Evolutionary conservation across 2,888 invertebrate species (phyloP).

Genomic region (Drosophila histrio): DNA sequence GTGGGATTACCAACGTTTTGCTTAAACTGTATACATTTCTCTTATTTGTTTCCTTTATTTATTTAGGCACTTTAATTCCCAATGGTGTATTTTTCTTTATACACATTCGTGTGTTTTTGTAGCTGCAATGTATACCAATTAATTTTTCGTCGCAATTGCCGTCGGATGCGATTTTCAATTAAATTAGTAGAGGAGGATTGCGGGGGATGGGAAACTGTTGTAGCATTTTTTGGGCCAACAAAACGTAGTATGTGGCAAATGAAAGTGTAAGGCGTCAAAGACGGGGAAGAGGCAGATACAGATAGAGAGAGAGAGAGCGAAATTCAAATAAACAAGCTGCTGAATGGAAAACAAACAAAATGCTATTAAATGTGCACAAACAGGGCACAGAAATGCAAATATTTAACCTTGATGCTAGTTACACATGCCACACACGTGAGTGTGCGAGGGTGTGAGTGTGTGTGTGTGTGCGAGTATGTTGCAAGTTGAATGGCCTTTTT

Average conservation of each 20-base stretch:
- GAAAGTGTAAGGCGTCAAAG: conserved; percentile 24
- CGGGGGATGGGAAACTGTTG: background rate
- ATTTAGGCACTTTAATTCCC: conserved; percentile 35
- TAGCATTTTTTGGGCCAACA: conserved; percentile 23
- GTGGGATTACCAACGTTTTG: conserved; percentile 3
- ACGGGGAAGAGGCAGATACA: no score
- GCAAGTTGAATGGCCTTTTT: conserved; percentile 74
- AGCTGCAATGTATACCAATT: conserved; percentile 49
- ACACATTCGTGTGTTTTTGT: conserved; percentile 20
- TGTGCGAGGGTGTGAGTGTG: background rate
- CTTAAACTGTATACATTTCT: conserved; percentile 12
- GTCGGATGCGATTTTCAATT: conserved; percentile 54
- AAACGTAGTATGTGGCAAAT: conserved; percentile 23
- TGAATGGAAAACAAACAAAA: conserved; percentile 49
- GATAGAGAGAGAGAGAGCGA: background rate
- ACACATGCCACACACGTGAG: conserved; percentile 20
- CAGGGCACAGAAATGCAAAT: conserved; percentile 60
- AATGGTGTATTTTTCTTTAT: conserved; percentile 16
- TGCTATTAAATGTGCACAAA: conserved; percentile 39
- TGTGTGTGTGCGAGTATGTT: conserved; percentile 15
- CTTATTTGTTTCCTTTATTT: conserved; percentile 17
- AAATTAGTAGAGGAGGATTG: conserved; percentile 37
- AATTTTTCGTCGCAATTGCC: conserved; percentile 41
- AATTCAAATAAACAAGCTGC: conserved; percentile 30
- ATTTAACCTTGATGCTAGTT: conserved; percentile 77